phyloP scores from a whole-genome alignment of 2,113 vertebrate species.

The Nycticebus coucang region DNA sequence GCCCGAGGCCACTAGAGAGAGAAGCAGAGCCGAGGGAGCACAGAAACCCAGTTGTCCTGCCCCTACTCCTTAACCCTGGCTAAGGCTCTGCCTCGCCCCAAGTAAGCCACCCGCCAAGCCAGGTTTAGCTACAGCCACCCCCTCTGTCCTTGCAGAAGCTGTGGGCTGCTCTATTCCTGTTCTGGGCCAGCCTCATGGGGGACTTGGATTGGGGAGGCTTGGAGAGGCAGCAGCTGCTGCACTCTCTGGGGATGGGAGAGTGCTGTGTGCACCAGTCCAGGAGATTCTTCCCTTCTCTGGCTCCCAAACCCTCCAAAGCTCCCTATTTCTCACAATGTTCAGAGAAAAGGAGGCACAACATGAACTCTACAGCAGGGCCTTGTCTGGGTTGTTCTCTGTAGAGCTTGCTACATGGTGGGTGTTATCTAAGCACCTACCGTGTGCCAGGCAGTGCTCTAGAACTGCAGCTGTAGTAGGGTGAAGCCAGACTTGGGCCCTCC shows the following conservation, averaged over 20 bases:
- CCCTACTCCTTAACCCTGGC: too few relatives aligned
- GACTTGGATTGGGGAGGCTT: background rate
- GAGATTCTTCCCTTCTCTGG: background rate
- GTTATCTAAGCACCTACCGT: background rate
- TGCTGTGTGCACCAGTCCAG: background rate
- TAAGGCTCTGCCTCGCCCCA: background rate
- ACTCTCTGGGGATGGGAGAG: background rate
- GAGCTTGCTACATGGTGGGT: background rate
- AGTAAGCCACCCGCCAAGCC: background rate
- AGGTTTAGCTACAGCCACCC: background rate
- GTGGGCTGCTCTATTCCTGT: constrained; percentile 40
- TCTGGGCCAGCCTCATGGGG: background rate
- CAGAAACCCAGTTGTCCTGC: background rate
- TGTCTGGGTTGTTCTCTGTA: background rate
- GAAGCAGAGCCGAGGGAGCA: background rate
- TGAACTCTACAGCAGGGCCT: background rate
- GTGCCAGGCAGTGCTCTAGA: background rate
- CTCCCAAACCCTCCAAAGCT: background rate
- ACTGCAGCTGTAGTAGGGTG: background rate
- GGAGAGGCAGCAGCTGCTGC: background rate
- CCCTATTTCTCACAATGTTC: background rate
- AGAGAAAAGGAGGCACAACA: background rate
- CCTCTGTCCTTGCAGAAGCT: background rate
- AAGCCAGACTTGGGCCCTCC: background rate
- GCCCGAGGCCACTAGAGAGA: background rate